Evolutionary conservation across 2,113 vertebrate genomes (phyloP), one percentile per base, ranked within the genome.

Genomic region (Cromileptes altivelis): DNA sequence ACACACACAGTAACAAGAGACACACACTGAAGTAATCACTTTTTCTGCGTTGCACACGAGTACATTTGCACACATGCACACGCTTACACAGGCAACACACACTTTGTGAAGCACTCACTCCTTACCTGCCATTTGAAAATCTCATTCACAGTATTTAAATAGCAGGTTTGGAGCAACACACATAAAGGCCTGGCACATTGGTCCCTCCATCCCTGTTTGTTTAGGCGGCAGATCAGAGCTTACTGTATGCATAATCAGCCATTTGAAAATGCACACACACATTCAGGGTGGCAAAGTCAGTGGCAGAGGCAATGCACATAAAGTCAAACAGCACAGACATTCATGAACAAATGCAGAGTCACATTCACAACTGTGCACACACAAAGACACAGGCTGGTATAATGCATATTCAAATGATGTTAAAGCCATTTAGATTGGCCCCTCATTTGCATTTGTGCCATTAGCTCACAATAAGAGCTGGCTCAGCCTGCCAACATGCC

Each of bases 381-480:
- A 73, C 21, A 83, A 70, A 77, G 50, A 50, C 94, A 92, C 90
- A 81, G 84, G 70, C 92, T 89, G 88, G 60, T 80, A 85, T 81
- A 42, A 93, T 95, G 88, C 93, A 95, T 96, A 95, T 96, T 97
- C 92, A 94, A 94, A 91, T 81, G 18, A 74, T 60, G 75, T 65
- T 76, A 56, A 81, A 78, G 78, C 60, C 77, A 82, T 90, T 91
- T 85, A 91, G 79, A 85, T 83, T 18, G 17, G 73, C 33, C 42
- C 27, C 42, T 89, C 49, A 92, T 91, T 90, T 91, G 82, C 88
- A 91, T 90, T 50, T 86, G 33, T 81, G 14, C 67, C 85, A 87
- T 88, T 81, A 84, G 55, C 17, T 64, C 62, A 72, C 76, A 75
- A 63, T 91, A 81, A 81, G 85, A 80, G 69, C 70, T 75, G 58